Evolutionary conservation across 2,888 invertebrate genomes (phyloP), one percentile per base, ranked within the genome.

Genomic region (Coelopa pilipes): DNA sequence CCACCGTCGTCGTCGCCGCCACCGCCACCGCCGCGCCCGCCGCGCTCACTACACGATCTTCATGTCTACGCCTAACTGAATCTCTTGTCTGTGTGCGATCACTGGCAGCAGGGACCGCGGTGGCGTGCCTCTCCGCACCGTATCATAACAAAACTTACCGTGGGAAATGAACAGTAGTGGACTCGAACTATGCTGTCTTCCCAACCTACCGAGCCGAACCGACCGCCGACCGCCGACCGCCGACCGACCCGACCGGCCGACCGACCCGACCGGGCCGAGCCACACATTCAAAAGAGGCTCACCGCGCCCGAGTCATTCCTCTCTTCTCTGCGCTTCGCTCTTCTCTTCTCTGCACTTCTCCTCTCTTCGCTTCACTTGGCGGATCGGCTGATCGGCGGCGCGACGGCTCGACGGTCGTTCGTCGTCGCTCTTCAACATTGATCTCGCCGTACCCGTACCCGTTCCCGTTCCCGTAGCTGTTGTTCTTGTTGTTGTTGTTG

Each of bases 121-220:
- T 55, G 55, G 74, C 68, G 73, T 49, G 49, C 47, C 17, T 24
- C 34, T 55, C 34, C 55, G 57, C 57, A 46, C 68, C 34, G n/a
- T 57, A 55, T 57, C 68, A 45, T 68, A 45, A 68, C 68, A 55
- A 47, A 21, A n/a, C 80, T 82, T 80, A 86, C 84, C 86, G 86
- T 86, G 86, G 86, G 86, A 86, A 86, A 85, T 86, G 86, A 84
- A 86, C 86, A 86, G 86, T 86, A 86, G 86, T 83, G 78, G 65
- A 73, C 57, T 62, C 68, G 55, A 69, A 21, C 46, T 55, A 21
- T 55, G 13, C 47, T 19, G 63, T 46, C 71, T 55, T 49, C 60
- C 24, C 62, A 71, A 71, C 65, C 63, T 21, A 76, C 75, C 76
- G 34, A 75, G 73, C 73, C 62, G 72, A 77, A 57, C 71, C 55